Conservation (phyloP, 2,113 vertebrate species). For the Macroglossus sobrinus region DNA sequence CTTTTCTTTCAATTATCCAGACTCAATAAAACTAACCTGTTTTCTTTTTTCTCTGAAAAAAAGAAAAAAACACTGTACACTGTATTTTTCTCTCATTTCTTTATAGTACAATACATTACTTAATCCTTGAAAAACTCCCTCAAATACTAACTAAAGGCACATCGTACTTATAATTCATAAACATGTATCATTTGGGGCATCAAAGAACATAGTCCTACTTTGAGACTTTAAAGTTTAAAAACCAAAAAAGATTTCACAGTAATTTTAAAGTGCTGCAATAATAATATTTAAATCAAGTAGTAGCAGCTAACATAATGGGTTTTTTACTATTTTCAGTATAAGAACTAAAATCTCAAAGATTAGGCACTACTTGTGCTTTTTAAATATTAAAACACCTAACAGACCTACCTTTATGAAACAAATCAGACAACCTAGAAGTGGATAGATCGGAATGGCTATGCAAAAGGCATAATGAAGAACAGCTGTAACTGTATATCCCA, state of each 20-base stretch:
- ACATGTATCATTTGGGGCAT: background rate
- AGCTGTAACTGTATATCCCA: slow-evolving; percentile 80
- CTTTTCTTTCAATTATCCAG: background rate
- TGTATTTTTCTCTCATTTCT: slow-evolving; percentile 5
- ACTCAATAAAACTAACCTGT: background rate
- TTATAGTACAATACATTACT: background rate
- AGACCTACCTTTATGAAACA: slow-evolving; percentile 92
- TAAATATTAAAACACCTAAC: slow-evolving; percentile 1
- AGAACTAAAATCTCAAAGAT: background rate
- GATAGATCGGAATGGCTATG: slow-evolving; percentile 92
- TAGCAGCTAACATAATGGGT: background rate
- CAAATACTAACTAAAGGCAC: background rate
- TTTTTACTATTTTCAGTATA: background rate
- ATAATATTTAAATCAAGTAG: background rate
- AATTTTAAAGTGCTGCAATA: background rate
- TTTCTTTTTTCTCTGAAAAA: background rate
- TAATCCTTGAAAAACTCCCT: slow-evolving; percentile 14
- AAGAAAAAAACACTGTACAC: background rate
- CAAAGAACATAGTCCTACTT: background rate
- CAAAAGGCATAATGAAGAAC: slow-evolving; percentile 90
- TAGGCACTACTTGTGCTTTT: background rate
- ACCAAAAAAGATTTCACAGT: background rate
- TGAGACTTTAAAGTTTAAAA: background rate
- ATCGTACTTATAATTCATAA: background rate
- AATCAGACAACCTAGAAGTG: slow-evolving; percentile 94